These are phyloP conservation scores for Sicus ferrugineus DNA, from an alignment of 2,888 invertebrate genomes.

Conservation along the genomic window DNA sequence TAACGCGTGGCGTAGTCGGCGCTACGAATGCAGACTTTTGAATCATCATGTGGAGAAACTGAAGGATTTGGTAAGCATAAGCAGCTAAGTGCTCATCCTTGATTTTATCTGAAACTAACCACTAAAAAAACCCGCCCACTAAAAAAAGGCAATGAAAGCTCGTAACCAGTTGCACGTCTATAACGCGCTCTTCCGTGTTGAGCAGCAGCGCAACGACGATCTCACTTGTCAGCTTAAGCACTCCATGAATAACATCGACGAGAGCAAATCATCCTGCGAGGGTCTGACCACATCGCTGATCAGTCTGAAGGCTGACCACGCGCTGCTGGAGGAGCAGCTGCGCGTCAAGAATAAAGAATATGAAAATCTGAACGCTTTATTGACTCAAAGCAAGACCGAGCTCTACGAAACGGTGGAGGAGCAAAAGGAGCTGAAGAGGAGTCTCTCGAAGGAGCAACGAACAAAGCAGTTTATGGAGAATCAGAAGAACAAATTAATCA, in stretches of 20 bases:
- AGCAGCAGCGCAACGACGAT: conserved; percentile 56
- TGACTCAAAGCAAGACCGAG: conserved; percentile 47
- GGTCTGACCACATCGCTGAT: conserved; percentile 45
- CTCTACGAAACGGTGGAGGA: conserved; percentile 47
- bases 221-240: conserved; percentile 50
- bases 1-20: conserved; percentile 56
- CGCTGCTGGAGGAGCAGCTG: conserved; percentile 46
- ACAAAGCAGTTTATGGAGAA: conserved; percentile 44
- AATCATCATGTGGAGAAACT: conserved; percentile 45
- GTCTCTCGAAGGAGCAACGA: conserved; percentile 47
- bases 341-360: conserved; percentile 36
- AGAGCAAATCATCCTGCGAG: conserved; percentile 48
- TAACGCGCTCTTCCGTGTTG: conserved; percentile 53
- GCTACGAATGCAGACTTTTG: conserved; percentile 51
- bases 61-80: conserved; percentile 49
- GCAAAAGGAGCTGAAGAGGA: conserved; percentile 46
- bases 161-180: conserved; percentile 55
- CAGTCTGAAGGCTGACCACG: conserved; percentile 48
- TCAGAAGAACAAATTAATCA: conserved; percentile 48
- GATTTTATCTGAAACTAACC: no score
- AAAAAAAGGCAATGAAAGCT: conserved; percentile 50
- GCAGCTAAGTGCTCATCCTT: no score
- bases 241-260: conserved; percentile 44
- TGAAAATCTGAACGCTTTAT: conserved; percentile 42
- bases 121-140: conserved; percentile 9